Conservation (phyloP, 1,140 invertebrate species). For the fruit fly (Drosophila melanogaster) region DNA sequence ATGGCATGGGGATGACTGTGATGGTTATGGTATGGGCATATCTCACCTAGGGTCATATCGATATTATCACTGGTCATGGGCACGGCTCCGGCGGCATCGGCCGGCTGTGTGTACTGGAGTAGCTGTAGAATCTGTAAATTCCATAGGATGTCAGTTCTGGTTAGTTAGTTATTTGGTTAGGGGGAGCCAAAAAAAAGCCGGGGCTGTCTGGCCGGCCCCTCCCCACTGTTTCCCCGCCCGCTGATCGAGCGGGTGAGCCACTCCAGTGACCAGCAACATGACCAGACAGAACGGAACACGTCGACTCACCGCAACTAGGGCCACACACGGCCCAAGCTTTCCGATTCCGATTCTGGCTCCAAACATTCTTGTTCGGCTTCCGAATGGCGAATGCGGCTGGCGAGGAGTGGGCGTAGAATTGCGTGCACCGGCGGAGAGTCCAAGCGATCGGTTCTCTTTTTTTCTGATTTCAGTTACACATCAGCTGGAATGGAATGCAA, state of each 20-base stretch:
- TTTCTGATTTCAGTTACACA: slow-evolving; percentile 56
- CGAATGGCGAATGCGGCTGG: background rate
- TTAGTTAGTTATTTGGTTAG: background rate
- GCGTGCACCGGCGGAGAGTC: slow-evolving; percentile 38
- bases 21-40: background rate
- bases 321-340: slow-evolving; percentile 64
- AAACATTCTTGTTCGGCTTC: slow-evolving; percentile 43
- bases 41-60: slow-evolving; percentile 92
- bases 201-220: background rate
- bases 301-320: slow-evolving; percentile 73
- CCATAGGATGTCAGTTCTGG: background rate
- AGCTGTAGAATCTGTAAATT: slow-evolving; percentile 60
- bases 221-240: background rate
- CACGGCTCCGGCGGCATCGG: slow-evolving; percentile 89
- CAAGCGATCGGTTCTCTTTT: slow-evolving; percentile 25
- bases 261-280: background rate
- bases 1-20: background rate
- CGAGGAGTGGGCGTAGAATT: slow-evolving; percentile 41
- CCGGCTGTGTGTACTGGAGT: slow-evolving; percentile 45
- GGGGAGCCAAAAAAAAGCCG: background rate
- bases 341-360: slow-evolving; percentile 52
- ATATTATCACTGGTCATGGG: slow-evolving; percentile 91
- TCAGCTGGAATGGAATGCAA: slow-evolving; percentile 63
- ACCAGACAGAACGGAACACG: slow-evolving; percentile 55
- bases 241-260: background rate